Conservation (phyloP, 2,113 vertebrate genomes). For the Illadopsis cleaveri region DNA sequence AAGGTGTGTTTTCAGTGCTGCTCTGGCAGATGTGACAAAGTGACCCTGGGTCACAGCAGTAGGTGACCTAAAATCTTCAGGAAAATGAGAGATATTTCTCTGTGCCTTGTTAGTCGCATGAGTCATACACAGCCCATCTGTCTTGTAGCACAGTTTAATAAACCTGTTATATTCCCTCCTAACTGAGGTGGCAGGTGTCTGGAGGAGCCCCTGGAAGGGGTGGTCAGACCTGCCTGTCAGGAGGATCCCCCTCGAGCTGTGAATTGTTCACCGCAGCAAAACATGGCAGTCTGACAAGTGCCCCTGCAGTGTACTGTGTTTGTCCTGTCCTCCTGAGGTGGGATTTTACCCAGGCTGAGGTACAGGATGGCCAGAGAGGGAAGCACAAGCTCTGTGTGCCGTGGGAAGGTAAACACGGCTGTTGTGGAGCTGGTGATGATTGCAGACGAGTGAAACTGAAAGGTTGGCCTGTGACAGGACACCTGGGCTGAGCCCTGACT, state of each 20-base stretch:
- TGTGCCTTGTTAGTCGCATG: not conserved
- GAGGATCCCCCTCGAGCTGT: not conserved
- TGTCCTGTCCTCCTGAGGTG: not conserved
- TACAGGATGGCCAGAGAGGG: not conserved
- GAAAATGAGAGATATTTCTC: not conserved
- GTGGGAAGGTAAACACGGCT: rapidly evolving
- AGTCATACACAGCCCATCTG: not conserved
- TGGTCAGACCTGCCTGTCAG: not conserved
- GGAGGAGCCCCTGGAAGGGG: not conserved
- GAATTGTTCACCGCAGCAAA: not conserved
- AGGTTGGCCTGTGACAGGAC: not conserved
- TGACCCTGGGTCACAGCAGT: not conserved
- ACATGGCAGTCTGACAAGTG: not conserved
- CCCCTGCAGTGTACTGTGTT: not conserved
- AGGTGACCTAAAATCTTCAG: not conserved
- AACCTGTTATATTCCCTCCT: not conserved
- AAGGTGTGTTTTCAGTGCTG: not conserved
- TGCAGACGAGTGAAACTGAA: not conserved
- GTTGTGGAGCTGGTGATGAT: not conserved
- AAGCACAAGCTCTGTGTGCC: not conserved
- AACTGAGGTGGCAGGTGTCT: not conserved
- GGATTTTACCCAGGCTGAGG: not conserved
- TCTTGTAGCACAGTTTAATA: not conserved
- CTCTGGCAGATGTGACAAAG: not conserved
- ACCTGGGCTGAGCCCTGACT: not conserved